Evolutionary conservation across 2,888 invertebrate species (phyloP), one percentile per base, ranked within the genome.

Genomic region (Shargacucullia verbasci): DNA sequence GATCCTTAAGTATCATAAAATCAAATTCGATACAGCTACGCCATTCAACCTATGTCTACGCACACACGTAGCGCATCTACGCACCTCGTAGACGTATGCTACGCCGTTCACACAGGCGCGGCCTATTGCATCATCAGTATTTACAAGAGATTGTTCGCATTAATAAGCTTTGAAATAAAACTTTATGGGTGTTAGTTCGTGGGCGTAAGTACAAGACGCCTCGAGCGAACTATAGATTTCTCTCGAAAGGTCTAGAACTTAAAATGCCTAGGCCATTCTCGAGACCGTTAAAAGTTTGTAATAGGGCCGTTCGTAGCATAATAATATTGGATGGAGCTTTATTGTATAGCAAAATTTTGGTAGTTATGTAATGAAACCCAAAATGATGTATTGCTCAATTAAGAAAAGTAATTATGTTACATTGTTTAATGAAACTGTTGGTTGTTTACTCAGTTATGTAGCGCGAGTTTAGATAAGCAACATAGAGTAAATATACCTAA

Each of bases 51-150:
- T 8, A 39, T 25, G 20, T 33, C 71, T 62, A 65, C 64, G 57
- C 34, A 43, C 6, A 5, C 27, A 39, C 76, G 81, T 81, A 79
- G 79, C 70, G 33, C 59, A 54, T 67, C 79, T 78, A 80, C 80
- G 79, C 37, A 45, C 31, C 55, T 64, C 78, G 81, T 79, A 81
- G 76, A 37, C 44, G 35, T 31, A 20, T 56, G 74, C 81, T 82
- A 82, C 82, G 80, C 59, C 58, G 43, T 49, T 43, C 35, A 31
- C 33, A 40, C 31, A 54, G 61, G 40, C 56, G 48, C 49, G 66
- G 43, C 39, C 25, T 37, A 38, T 29, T 49, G 53, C 57, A 47
- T 58, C 61, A 61, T 53, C 46, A 43, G 27, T 50, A 46, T 50
- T 46, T 38, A 47, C 39, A 46, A 43, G 37, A 50, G 5, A 46